Conservation (phyloP, 2,888 invertebrate genomes). For the Bhutanitis thaidina region DNA sequence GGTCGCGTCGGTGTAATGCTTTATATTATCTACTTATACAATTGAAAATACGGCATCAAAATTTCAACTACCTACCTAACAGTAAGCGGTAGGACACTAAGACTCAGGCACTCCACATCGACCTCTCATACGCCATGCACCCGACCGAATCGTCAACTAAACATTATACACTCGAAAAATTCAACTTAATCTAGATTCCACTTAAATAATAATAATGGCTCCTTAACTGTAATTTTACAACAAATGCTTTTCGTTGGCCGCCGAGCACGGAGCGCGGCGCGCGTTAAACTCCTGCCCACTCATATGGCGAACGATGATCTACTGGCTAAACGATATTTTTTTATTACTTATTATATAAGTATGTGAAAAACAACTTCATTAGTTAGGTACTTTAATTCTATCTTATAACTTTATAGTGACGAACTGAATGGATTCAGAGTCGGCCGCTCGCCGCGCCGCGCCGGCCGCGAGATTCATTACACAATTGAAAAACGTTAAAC, state of each 20-base stretch:
- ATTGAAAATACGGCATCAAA: conserved; percentile 76
- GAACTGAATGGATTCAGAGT: conserved; percentile 41
- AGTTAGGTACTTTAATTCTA: conserved; percentile 52
- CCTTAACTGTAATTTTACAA: conserved; percentile 77
- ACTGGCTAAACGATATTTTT: conserved; percentile 61
- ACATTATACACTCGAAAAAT: conserved; percentile 75
- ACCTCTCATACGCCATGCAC: conserved; percentile 61
- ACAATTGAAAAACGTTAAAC: conserved; percentile 37
- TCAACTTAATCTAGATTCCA: conserved; percentile 75
- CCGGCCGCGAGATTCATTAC: conserved; percentile 25
- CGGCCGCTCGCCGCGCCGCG: conserved; percentile 34
- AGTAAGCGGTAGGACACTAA: conserved; percentile 78
- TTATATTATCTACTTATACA: conserved; percentile 68
- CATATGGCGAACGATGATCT: conserved; percentile 58
- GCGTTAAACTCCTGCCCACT: conserved; percentile 46
- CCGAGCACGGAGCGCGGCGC: conserved; percentile 65
- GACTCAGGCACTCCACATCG: conserved; percentile 76
- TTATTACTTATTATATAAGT: conserved; percentile 73
- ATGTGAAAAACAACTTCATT: conserved; percentile 70
- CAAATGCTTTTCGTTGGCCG: conserved; percentile 77
- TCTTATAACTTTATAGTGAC: conserved; percentile 51
- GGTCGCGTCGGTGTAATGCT: conserved; percentile 66
- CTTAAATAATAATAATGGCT: conserved; percentile 79
- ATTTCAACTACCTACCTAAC: conserved; percentile 80
- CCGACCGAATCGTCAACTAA: conserved; percentile 74